These are phyloP conservation scores for Muscicapa striata DNA, from an alignment of 2,797 vertebrate genomes.

Conservation along the genomic window DNA sequence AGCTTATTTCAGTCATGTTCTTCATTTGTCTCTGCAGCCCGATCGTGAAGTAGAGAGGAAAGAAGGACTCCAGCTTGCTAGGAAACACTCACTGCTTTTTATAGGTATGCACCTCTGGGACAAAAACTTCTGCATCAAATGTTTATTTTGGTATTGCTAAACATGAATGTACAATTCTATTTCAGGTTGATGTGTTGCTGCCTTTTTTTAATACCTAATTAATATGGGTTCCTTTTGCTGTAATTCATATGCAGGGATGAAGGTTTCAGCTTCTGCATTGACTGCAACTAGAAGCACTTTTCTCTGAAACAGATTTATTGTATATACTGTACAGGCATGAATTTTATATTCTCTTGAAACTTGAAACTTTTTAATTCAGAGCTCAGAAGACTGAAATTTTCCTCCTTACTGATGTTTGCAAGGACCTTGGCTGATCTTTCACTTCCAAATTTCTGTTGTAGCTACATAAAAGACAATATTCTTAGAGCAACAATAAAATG, in stretches of 20 bases:
- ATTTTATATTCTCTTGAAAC: background rate
- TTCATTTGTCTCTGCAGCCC: background rate
- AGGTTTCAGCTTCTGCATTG: background rate
- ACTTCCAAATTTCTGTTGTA: background rate
- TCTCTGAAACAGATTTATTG: background rate
- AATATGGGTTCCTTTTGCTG: background rate
- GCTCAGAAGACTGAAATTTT: background rate
- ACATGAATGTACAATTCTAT: background rate
- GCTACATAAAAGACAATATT: background rate
- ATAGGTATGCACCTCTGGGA: slow-evolving; percentile 34
- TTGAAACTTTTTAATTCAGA: background rate
- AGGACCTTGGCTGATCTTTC: background rate
- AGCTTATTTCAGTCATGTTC: background rate
- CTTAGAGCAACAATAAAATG: background rate
- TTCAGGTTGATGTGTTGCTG: background rate
- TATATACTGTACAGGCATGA: background rate
- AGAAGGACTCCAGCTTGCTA: slow-evolving; percentile 66
- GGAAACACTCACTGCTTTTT: slow-evolving; percentile 62
- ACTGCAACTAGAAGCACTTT: background rate
- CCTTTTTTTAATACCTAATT: background rate
- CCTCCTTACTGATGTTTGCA: background rate
- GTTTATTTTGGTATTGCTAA: background rate
- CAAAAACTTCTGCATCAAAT: accelerated
- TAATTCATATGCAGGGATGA: background rate
- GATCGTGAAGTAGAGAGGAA: slow-evolving; percentile 49